Base-by-base conservation (phyloP, 2,113 vertebrate species). In the Dipodomys ordii region DNA sequence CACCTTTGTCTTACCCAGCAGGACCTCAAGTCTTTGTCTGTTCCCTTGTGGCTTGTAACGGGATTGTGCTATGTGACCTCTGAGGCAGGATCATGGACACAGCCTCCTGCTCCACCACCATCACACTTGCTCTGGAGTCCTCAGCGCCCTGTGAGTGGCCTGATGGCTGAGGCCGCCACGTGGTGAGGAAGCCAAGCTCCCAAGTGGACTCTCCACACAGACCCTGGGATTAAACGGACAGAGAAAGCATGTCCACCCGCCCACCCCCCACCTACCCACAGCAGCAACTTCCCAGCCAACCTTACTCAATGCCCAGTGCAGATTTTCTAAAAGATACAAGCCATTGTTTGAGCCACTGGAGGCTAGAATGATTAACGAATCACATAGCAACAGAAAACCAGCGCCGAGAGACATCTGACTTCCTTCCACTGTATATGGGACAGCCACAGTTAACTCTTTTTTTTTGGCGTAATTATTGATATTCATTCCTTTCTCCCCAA, bases 31-130 rank as follows among this genome's bases (percentile, higher is more conserved):
- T 1, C 57, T 86, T 9, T 30, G 7, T 39, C 19, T 32, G 28
- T 23, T 60, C 68, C 28, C 15, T 65, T 2, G 62, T 32, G 46
- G 49, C 49, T n/a, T 49, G 27, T 62, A 27, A 35, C 22, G 27
- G 13, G 3, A 19, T 6, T 2, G 53, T 3, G n/a, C 23, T 13
- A 0, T 0, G 0, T 30, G 65, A 49, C 71, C 18, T 46, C 39
- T 2, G 57, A 65, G 67, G n/a, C 64, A 20, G 15, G 68, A 13
- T 1, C 7, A 0, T 2, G 22, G 87, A 39, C 12, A 1, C 30
- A 4, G 90, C 80, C 84, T 4, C 83, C 76, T 22, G 46, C 74
- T 46, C 18, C 19, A 57, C 53, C 19, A 13, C 18, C 25, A 7
- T 20, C 19, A 44, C 0, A 6, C 46, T 3, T 5, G 69, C 6